Conservation (phyloP, 53 echinoderm and acorn worm genomes). For the Temnopleurus reevesii region DNA sequence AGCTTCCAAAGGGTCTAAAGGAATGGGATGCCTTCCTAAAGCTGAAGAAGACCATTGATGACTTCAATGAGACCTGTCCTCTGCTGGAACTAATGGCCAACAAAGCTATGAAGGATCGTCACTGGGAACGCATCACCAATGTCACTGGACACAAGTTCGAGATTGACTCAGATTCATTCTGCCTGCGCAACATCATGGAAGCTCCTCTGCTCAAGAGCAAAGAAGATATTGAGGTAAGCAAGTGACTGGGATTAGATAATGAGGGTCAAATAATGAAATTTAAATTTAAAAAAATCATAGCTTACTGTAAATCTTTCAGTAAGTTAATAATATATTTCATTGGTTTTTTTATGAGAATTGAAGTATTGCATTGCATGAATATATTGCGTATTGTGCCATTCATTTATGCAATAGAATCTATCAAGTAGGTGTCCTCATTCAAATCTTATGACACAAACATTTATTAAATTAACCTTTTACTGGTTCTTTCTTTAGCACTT, state of each 20-base stretch:
- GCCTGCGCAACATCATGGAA: constrained; percentile 92
- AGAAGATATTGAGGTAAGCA: constrained; percentile 93
- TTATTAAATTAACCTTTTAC: no score
- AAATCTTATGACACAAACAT: no score
- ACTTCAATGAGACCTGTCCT: constrained; percentile 98
- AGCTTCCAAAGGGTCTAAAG: constrained; percentile 93
- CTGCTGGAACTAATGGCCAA: constrained; percentile 96
- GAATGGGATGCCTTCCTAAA: constrained; percentile 96
- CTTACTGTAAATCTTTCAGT: no score
- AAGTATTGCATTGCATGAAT: no score
- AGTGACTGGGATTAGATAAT: not conserved
- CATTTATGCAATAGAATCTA: no score
- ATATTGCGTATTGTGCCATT: no score
- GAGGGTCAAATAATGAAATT: no score
- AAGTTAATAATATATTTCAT: no score
- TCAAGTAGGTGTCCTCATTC: no score
- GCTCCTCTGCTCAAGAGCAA: constrained; percentile 88
- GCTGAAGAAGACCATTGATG: constrained; percentile 96
- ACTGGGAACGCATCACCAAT: constrained; percentile 92
- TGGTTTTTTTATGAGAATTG: no score
- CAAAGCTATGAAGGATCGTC: constrained; percentile 94
- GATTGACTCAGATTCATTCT: constrained; percentile 87
- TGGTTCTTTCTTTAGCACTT: no score
- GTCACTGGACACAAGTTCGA: constrained; percentile 88
- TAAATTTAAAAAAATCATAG: no score